Evolutionary conservation across 2,113 vertebrate genomes (phyloP).

Genomic region (Psettodes erumei): DNA sequence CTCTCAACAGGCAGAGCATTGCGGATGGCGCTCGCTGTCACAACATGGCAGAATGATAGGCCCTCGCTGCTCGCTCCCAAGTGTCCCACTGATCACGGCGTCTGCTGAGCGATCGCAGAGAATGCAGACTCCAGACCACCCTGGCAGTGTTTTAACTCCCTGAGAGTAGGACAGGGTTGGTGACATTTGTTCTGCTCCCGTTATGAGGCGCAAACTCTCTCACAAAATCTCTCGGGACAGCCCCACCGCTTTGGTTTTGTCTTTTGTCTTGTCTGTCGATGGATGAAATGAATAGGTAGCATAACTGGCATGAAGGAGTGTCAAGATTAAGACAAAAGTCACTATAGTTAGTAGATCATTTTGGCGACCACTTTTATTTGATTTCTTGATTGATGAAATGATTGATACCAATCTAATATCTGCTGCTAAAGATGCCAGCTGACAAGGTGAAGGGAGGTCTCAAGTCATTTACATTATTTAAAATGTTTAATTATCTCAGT

Average conservation of each 20-base stretch:
- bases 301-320: neutral
- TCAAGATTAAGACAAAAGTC: neutral
- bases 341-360: neutral
- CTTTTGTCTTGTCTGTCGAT: too few relatives aligned
- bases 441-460: too few relatives aligned
- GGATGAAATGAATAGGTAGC: neutral
- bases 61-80: conserved; percentile 45
- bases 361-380: neutral
- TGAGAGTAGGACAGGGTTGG: conserved; percentile 14
- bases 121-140: conserved; percentile 25
- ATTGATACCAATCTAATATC: neutral
- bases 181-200: conserved; percentile 48
- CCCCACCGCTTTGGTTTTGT: conserved; percentile 5
- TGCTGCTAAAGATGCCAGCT: neutral
- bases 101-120: conserved; percentile 43
- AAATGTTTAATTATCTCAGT: neutral
- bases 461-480: neutral
- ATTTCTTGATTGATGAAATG: neutral
- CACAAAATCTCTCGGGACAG: conserved; percentile 20
- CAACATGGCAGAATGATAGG: conserved; percentile 70
- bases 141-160: conserved; percentile 25
- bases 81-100: conserved; percentile 50
- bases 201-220: conserved; percentile 14
- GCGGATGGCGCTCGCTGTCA: conserved; percentile 68
- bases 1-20: conserved; percentile 63